phyloP scores from a whole-genome alignment of 37 sponge, comb jelly and placozoan species.

The Axinella damicornis region DNA sequence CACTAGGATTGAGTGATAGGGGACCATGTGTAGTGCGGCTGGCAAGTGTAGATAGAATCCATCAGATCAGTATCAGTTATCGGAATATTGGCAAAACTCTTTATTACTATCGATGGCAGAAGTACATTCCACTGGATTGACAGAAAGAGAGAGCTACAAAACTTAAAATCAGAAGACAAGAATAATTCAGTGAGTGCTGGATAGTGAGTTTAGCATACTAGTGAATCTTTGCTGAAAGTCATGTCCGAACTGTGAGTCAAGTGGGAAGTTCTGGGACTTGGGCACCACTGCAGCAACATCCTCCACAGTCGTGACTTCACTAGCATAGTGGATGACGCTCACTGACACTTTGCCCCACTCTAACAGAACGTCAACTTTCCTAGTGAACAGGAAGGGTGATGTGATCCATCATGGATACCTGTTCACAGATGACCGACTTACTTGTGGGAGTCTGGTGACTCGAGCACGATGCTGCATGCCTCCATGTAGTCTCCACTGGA shows the following conservation, averaged over 20 bases:
- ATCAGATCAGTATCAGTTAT: no score
- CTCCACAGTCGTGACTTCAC: not conserved
- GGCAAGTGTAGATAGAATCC: no score
- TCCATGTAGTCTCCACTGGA: not conserved
- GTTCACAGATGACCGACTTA: constrained; percentile 3
- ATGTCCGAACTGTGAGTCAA: constrained; percentile 10
- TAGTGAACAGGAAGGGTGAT: not conserved
- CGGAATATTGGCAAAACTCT: no score
- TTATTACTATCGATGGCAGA: no score
- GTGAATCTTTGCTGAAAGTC: constrained; percentile 22
- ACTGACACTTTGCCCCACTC: constrained; percentile 32
- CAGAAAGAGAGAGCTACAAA: no score
- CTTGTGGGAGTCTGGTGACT: constrained; percentile 59
- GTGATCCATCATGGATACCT: no score
- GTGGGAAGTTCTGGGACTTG: not conserved
- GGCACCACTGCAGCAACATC: not conserved
- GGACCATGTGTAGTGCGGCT: no score
- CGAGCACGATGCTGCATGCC: constrained; percentile 52
- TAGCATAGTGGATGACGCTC: not conserved
- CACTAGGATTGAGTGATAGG: no score
- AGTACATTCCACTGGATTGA: no score
- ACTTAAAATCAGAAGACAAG: no score
- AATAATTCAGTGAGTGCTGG: not conserved
- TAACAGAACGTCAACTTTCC: constrained; percentile 45
- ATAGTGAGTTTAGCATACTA: not conserved